Evolutionary conservation across 2,888 invertebrate genomes (phyloP).

Genomic region (Oligia strigilis): DNA sequence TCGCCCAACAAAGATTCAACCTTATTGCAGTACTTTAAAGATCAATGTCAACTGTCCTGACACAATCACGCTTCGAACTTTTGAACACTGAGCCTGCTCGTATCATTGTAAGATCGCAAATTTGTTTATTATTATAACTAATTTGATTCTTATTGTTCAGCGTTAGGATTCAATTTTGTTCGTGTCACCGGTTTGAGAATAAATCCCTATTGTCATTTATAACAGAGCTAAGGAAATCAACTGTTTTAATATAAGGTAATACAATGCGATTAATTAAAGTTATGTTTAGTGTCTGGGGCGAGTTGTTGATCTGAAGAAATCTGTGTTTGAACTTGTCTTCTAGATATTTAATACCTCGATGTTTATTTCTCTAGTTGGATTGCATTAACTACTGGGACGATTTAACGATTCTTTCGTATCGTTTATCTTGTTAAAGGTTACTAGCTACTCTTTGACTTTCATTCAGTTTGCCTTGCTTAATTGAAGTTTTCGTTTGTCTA

Average conservation of each 20-base stretch:
- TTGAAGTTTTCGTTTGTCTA: neutral
- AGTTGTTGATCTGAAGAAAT: constrained; percentile 62
- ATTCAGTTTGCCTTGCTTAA: neutral
- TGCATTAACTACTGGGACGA: constrained; percentile 5
- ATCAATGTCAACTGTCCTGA: constrained; percentile 27
- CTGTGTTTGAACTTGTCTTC: constrained; percentile 53
- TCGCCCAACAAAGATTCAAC: constrained; percentile 35
- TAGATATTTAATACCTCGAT: constrained; percentile 40
- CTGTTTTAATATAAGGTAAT: constrained; percentile 79
- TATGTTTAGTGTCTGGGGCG: constrained; percentile 65
- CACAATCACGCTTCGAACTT: constrained; percentile 58
- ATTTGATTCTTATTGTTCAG: constrained; percentile 68
- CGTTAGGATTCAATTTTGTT: constrained; percentile 66
- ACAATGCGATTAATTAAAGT: constrained; percentile 79
- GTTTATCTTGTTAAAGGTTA: neutral
- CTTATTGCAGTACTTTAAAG: constrained; percentile 38
- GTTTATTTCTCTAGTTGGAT: constrained; percentile 32
- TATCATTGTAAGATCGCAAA: constrained; percentile 76
- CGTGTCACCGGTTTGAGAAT: constrained; percentile 62
- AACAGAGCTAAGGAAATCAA: constrained; percentile 76
- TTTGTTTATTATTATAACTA: constrained; percentile 60
- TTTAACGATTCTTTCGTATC: constrained; percentile 9
- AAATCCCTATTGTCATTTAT: constrained; percentile 81
- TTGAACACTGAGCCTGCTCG: constrained; percentile 69
- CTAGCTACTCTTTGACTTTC: constrained; percentile 9